Base-by-base conservation (phyloP, 1,140 invertebrate species). In the Drepana arcuata region DNA sequence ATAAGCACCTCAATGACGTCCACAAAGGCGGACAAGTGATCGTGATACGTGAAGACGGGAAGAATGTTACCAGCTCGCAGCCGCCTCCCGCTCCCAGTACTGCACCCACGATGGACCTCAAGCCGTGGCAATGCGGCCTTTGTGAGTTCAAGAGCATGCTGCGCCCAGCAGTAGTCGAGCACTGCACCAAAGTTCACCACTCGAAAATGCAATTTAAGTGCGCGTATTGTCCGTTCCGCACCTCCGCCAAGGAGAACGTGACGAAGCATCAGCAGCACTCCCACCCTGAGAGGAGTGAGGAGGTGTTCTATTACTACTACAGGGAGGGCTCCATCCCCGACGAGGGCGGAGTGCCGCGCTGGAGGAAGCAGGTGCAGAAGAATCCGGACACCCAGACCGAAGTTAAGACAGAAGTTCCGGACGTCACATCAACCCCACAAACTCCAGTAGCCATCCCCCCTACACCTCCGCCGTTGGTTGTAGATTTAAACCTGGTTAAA, bases 81-180 rank as follows among this genome's bases (percentile, higher is more conserved):
- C 10, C 33, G 0, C 9, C 45, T 0, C 24, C 29, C 0, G 75
- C 50, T 0, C 2, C 59, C 1, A 11, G 12, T 23, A 9, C 48
- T n/a, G 50, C 53, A 2, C 60, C 69, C n/a, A 73, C 74, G n/a
- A 83, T 85, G 73, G 73, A 81, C 33, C 42, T 79, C 1, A 89
- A 89, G 45, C 83, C 87, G 1, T 93, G 91, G 91, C 86, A 88
- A 25, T 92, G 91, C 59, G 87, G 88, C 28, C 51, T 92, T 7
- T 93, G 90, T 40, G 84, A 87, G 14, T 87, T 85, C 34, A 86
- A 86, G 24, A 88, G 85, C 37, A 67, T 85, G 12, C 86, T 87
- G 0, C 88, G 89, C 21, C 75, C 78, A 0, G 87, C 89, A 25
- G 87, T 91, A 32, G 58, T 84, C 0, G 62, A 77, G 0, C 91